Conservation (phyloP, 2,888 invertebrate species). For the Amaurobius ferox region DNA sequence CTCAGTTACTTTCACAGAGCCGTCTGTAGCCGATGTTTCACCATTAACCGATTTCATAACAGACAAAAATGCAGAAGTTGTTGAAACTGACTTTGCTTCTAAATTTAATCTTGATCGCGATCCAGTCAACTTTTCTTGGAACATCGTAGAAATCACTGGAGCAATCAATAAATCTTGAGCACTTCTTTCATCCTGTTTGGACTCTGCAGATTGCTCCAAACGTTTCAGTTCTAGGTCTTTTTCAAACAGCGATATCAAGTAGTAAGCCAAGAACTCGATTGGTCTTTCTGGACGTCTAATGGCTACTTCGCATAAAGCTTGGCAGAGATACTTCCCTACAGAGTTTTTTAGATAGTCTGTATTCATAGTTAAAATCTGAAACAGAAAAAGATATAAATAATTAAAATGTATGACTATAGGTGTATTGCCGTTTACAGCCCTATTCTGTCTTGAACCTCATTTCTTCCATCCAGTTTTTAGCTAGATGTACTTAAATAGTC, state of each 20-base stretch:
- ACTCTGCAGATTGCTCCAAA: not conserved
- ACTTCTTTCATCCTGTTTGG: not conserved
- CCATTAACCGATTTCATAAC: not conserved
- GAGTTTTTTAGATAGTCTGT: conserved; percentile 38
- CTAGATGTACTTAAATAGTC: no score
- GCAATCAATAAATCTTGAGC: not conserved
- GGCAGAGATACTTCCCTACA: conserved; percentile 24
- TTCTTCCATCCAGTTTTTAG: no score
- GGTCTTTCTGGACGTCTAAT: conserved; percentile 47
- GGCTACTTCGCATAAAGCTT: conserved; percentile 30
- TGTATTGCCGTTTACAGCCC: no score
- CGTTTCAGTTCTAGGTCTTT: conserved; percentile 32
- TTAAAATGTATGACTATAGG: no score
- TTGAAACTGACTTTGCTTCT: no score
- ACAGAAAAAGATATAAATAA: not conserved
- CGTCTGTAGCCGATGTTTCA: not conserved
- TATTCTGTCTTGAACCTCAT: no score
- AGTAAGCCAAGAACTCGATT: conserved; percentile 38
- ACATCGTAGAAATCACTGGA: not conserved
- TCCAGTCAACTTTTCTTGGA: not conserved
- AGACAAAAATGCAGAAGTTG: not conserved
- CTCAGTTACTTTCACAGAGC: no score
- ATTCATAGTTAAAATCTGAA: conserved; percentile 24
- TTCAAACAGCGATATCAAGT: conserved; percentile 38
- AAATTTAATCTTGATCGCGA: not conserved